Conservation (phyloP, 1,140 invertebrate species). For the Wasmannia auropunctata region DNA sequence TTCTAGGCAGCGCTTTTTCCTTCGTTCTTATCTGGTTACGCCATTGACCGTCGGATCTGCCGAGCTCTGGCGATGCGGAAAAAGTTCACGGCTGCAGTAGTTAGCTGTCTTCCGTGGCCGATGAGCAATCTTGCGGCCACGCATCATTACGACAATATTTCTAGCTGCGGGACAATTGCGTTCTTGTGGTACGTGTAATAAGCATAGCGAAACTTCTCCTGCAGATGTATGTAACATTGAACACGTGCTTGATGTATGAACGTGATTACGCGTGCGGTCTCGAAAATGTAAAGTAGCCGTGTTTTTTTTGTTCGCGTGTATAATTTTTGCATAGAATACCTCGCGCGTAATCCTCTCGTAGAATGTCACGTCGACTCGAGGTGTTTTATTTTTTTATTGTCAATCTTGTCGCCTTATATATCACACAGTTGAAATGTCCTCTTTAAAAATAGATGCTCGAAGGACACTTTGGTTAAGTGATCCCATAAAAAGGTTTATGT, state of each 20-base stretch:
- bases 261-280: neutral
- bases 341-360: neutral
- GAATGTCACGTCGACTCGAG: neutral
- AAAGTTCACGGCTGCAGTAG: constrained; percentile 17
- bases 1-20: neutral
- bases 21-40: neutral
- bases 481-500: constrained; percentile 44
- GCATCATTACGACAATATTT: constrained; percentile 47
- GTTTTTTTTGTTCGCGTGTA: neutral
- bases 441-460: constrained; percentile 44
- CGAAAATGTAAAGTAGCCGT: neutral
- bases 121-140: constrained; percentile 45
- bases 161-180: constrained; percentile 13
- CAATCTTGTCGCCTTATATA: constrained; percentile 24
- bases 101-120: constrained; percentile 9
- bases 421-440: neutral
- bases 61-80: constrained; percentile 14
- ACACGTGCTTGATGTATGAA: constrained; percentile 22
- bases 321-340: neutral
- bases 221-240: constrained; percentile 16
- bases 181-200: constrained; percentile 39
- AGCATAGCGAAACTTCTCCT: constrained; percentile 22
- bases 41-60: constrained; percentile 10
- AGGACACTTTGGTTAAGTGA: constrained; percentile 41
- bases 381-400: neutral